Conservation (phyloP, 2,888 invertebrate species). For the Dryadula phaetusa region DNA sequence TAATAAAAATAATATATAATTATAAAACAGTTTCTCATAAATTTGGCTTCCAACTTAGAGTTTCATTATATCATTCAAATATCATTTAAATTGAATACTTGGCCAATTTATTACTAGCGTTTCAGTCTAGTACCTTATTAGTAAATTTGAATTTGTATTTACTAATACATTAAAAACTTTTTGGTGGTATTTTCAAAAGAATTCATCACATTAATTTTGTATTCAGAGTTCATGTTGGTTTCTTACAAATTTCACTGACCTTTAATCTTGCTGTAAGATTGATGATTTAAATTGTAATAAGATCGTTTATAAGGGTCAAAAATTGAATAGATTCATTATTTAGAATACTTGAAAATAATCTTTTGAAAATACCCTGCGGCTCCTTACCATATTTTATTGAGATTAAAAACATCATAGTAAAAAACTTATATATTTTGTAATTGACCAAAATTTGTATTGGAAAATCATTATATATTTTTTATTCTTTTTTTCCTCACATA, state of each 20-base stretch:
- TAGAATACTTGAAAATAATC: not conserved
- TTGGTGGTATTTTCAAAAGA: not conserved
- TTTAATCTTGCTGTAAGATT: conserved; percentile 16
- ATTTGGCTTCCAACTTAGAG: too few relatives aligned
- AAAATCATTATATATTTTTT: too few relatives aligned
- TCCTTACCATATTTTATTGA: not conserved
- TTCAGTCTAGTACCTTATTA: too few relatives aligned
- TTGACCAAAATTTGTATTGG: too few relatives aligned
- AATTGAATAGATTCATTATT: conserved; percentile 12
- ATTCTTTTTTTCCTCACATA: too few relatives aligned
- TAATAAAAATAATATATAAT: too few relatives aligned
- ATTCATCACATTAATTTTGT: not conserved
- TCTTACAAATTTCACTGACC: conserved; percentile 15
- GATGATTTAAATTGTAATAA: conserved; percentile 24
- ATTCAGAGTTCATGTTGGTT: conserved; percentile 56
- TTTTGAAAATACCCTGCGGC: not conserved
- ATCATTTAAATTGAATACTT: too few relatives aligned
- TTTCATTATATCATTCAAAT: too few relatives aligned
- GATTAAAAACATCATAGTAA: conserved; percentile 6
- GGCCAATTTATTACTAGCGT: too few relatives aligned
- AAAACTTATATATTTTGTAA: not conserved
- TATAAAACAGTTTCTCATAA: too few relatives aligned
- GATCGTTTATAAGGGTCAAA: conserved; percentile 16
- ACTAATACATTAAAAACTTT: not conserved
- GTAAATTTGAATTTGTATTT: too few relatives aligned